A percentile compares a stretch with the other conserved stretches of the same genome.
phyloP scores from a whole-genome alignment of 2,888 invertebrate species.

The Dasypolia templi region DNA sequence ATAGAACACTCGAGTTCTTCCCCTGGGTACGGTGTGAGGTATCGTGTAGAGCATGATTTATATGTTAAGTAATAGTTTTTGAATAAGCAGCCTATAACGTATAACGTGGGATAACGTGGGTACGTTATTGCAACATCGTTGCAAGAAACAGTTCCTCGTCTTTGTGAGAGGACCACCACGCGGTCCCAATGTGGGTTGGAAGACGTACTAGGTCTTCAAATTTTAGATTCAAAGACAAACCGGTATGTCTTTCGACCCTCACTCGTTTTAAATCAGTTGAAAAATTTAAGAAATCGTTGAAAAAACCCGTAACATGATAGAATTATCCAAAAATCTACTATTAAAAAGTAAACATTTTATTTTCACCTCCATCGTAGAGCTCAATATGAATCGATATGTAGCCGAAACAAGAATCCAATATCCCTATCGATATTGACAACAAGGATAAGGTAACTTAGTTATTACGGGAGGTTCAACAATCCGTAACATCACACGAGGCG shows the following conservation, averaged over 20 bases:
- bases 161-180: neutral
- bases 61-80: neutral
- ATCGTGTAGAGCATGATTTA: conserved; percentile 5
- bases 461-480: conserved; percentile 68
- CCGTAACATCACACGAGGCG: conserved; percentile 69
- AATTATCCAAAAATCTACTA: neutral
- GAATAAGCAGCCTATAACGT: neutral
- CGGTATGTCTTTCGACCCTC: no score
- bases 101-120: no score
- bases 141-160: no score
- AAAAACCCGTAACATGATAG: neutral
- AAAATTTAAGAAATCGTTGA: neutral
- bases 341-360: neutral
- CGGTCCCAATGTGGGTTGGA: neutral
- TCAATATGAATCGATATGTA: conserved; percentile 26
- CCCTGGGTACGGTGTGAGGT: conserved; percentile 4
- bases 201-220: neutral
- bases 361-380: neutral
- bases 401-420: conserved; percentile 68
- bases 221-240: neutral
- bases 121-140: no score
- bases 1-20: conserved; percentile 22
- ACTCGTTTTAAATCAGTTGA: neutral
- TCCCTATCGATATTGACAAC: conserved; percentile 69
- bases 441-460: conserved; percentile 72